phyloP scores from a whole-genome alignment of 2,113 vertebrate genomes.

The Corythaixoides concolor region DNA sequence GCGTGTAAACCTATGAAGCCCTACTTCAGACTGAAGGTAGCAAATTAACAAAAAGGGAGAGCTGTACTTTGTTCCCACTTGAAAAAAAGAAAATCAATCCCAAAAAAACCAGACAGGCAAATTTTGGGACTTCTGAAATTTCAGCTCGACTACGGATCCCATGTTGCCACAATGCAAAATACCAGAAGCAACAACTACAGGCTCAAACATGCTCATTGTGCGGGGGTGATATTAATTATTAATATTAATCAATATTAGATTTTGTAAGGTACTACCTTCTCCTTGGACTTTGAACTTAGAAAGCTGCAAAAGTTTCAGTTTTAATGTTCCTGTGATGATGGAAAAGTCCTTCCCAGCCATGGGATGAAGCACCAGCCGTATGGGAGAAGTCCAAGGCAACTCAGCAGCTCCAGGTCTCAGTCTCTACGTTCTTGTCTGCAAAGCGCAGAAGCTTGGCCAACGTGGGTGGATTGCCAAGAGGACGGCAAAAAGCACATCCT shows the following conservation, averaged over 20 bases:
- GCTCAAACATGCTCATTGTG: neutral
- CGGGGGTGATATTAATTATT: neutral
- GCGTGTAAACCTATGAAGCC: neutral
- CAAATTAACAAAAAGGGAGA: neutral
- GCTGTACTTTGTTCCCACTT: neutral
- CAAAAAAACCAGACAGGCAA: neutral
- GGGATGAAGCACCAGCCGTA: neutral
- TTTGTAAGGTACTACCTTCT: neutral
- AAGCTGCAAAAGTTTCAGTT: neutral
- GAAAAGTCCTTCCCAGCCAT: neutral
- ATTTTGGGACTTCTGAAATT: neutral
- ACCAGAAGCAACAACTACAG: neutral
- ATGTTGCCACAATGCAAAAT: neutral
- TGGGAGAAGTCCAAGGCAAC: neutral
- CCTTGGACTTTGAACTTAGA: neutral
- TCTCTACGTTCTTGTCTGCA: neutral
- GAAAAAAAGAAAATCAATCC: neutral
- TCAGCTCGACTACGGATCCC: neutral
- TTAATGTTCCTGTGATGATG: neutral
- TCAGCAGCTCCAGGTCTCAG: neutral
- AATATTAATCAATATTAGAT: neutral
- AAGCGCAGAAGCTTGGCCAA: slow-evolving; percentile 3
- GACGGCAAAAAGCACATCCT: slow-evolving; percentile 37
- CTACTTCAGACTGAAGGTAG: neutral
- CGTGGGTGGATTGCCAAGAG: slow-evolving; percentile 9